A percentile compares a stretch with the other conserved stretches of the same genome.
phyloP scores from a whole-genome alignment of 2,888 invertebrate species.

The Apamea sordens region DNA sequence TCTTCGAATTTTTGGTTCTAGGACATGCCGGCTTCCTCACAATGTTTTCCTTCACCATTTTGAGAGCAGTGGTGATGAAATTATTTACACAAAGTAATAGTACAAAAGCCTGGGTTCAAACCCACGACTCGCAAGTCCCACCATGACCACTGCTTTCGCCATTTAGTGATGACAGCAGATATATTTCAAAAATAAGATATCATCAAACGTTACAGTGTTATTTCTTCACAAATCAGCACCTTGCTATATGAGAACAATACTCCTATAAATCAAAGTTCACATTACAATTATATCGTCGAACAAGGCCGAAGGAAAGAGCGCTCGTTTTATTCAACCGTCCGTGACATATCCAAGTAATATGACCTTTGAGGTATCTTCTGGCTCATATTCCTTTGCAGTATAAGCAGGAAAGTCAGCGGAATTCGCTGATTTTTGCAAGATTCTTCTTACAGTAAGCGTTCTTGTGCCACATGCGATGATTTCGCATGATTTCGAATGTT shows the following conservation, averaged over 20 bases:
- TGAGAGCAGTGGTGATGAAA: not conserved
- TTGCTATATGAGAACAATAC: conserved; percentile 23
- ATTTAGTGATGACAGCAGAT: not conserved
- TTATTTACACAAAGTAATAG: not conserved
- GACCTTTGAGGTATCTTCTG: conserved; percentile 54
- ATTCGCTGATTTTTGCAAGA: conserved; percentile 21
- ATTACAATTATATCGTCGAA: conserved; percentile 30
- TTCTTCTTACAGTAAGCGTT: not conserved
- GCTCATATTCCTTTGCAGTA: conserved; percentile 37
- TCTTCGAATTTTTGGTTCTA: not conserved
- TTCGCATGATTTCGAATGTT: not conserved
- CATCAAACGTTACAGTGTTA: not conserved
- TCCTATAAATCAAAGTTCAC: conserved; percentile 37
- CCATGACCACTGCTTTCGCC: not conserved
- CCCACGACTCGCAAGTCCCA: not conserved
- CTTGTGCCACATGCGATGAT: conserved; percentile 13
- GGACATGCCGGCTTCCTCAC: not conserved
- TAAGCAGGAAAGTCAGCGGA: conserved; percentile 23
- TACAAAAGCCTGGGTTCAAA: not conserved
- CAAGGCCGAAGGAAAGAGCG: conserved; percentile 51
- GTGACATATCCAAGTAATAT: conserved; percentile 65
- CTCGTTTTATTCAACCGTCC: conserved; percentile 53
- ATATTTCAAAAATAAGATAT: not conserved
- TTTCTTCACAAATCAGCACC: conserved; percentile 18
- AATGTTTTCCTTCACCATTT: not conserved